A percentile compares a stretch with the other conserved stretches of the same genome.
Conservation (phyloP, 2,113 vertebrate species). For the Thalassoma bifasciatum region DNA sequence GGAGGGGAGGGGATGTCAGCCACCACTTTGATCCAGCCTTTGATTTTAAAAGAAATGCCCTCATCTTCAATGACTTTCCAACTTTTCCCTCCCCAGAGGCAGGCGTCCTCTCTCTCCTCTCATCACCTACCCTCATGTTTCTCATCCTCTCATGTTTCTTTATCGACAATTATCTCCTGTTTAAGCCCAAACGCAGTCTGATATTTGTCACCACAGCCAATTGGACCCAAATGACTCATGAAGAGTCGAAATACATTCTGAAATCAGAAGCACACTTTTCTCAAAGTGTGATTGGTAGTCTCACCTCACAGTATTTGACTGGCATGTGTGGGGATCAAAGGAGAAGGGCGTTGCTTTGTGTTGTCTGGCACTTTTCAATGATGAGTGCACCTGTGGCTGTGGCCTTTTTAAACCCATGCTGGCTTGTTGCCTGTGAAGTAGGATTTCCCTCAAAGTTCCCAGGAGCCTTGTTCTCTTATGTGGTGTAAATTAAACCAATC, state of each 20-base stretch:
- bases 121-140: slow-evolving; percentile 73
- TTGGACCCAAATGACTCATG: slow-evolving; percentile 40
- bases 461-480: background rate
- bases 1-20: background rate
- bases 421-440: background rate
- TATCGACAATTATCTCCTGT: slow-evolving; percentile 46
- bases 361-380: slow-evolving; percentile 46
- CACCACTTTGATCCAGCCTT: slow-evolving; percentile 69
- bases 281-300: slow-evolving; percentile 29
- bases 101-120: slow-evolving; percentile 50
- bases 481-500: background rate
- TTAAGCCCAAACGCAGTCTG: slow-evolving; percentile 33
- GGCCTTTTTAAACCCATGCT: slow-evolving; percentile 5
- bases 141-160: slow-evolving; percentile 70
- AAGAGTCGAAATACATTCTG: slow-evolving; percentile 19
- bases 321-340: slow-evolving; percentile 19
- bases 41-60: slow-evolving; percentile 74
- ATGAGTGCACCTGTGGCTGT: slow-evolving; percentile 46
- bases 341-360: slow-evolving; percentile 34
- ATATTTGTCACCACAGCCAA: slow-evolving; percentile 33
- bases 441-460: background rate
- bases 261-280: slow-evolving; percentile 45
- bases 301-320: slow-evolving; percentile 38
- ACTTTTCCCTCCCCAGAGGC: slow-evolving; percentile 53
- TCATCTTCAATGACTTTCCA: slow-evolving; percentile 67